Evolutionary conservation across 2,113 vertebrate species (phyloP), one percentile per base, ranked within the genome.

Genomic region (Callionymus lyra): DNA sequence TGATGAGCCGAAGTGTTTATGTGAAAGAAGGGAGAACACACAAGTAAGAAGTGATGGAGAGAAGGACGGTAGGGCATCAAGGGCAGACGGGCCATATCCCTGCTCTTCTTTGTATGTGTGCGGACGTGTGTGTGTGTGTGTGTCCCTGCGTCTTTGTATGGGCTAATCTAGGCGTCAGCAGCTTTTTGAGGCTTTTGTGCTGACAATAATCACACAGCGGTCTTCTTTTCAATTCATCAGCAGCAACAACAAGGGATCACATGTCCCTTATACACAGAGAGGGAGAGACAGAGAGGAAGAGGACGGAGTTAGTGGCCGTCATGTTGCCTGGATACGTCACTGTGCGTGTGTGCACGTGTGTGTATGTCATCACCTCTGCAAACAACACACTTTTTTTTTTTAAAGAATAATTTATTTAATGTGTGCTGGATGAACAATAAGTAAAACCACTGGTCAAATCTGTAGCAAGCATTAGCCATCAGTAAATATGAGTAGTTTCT

Each of bases 181-280:
- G 88, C 86, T 91, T 92, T 84, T 87, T 89, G 87, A 91, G 92
- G 88, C 89, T 88, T 90, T 89, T 92, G 88, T 89, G 90, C 90
- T 91, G 90, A 94, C 90, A 89, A 88, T 87, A 90, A 91, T 86
- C 85, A 84, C 82, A 82, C 60, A 47, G 64, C 59, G 82, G 83
- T 84, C 83, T 82, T 83, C 83, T 83, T 89, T 91, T 91, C 86
- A 86, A 82, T 91, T 87, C 82, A 91, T 94, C 88, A 91, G 89
- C 89, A 91, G 83, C 88, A 90, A 85, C 88, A 77, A 76, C 74
- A 68, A 74, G 67, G 67, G 70, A 77, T 79, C 79, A 74, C 79
- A 81, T 81, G 76, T 79, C 73, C 59, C 59, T 57, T 44, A 86
- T 86, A 13, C 50, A 50, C 32, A 16, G 35, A 31, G 38, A 12